phyloP scores from a whole-genome alignment of 2,888 invertebrate species.

The Beris morrisii region DNA sequence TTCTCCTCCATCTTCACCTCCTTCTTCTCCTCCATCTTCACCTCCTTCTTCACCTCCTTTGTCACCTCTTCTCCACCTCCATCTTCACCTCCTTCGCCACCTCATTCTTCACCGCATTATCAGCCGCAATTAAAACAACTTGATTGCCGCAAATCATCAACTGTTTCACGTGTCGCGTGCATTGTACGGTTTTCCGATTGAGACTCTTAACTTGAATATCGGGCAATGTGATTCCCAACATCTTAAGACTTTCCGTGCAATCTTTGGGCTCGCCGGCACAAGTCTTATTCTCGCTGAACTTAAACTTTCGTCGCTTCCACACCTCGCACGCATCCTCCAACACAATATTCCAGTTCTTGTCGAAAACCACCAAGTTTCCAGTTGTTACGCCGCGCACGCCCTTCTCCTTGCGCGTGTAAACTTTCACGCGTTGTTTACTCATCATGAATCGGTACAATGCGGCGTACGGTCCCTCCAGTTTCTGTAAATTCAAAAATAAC shows the following conservation, averaged over 20 bases:
- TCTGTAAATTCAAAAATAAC: constrained; percentile 60
- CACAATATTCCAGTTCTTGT: constrained; percentile 92
- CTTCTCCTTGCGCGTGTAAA: constrained; percentile 69
- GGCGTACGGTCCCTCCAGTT: constrained; percentile 63
- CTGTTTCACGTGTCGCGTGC: constrained; percentile 68
- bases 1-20: too few relatives aligned
- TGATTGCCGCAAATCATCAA: constrained; percentile 77
- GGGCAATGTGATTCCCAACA: constrained; percentile 60
- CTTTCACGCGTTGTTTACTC: constrained; percentile 42
- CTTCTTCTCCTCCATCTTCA: too few relatives aligned
- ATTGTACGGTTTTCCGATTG: constrained; percentile 66
- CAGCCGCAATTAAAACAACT: constrained; percentile 62
- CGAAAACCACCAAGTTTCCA: constrained; percentile 82
- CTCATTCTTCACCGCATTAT: neutral
- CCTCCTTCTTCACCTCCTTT: neutral
- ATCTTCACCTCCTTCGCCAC: too few relatives aligned
- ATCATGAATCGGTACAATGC: constrained; percentile 61
- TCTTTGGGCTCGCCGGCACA: constrained; percentile 47
- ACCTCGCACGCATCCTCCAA: constrained; percentile 80
- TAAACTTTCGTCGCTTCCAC: constrained; percentile 66
- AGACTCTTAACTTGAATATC: constrained; percentile 60
- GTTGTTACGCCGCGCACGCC: constrained; percentile 76
- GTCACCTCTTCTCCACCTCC: too few relatives aligned
- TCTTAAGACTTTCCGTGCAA: constrained; percentile 55
- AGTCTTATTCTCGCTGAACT: constrained; percentile 48